Conservation (phyloP, 1,140 invertebrate species). For the Drosophila arizonae region DNA sequence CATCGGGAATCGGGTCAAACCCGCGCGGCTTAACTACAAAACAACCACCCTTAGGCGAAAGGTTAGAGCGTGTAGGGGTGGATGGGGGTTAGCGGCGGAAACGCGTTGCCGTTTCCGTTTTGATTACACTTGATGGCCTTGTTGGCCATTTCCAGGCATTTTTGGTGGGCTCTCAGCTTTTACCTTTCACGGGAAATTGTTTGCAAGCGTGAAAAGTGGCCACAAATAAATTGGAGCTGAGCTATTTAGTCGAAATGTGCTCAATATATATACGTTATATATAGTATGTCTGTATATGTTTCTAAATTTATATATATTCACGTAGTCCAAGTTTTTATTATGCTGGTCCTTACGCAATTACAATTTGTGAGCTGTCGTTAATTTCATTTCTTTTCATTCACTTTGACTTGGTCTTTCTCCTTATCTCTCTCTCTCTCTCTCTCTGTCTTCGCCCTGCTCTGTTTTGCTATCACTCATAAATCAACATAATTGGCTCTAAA, state of each 20-base stretch:
- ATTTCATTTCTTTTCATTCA: constrained; percentile 14
- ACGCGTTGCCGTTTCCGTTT: constrained; percentile 59
- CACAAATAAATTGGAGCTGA: constrained; percentile 44
- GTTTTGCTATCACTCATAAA: constrained; percentile 38
- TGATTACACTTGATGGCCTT: constrained; percentile 48
- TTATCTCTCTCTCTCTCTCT: too few relatives aligned
- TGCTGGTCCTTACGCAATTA: constrained; percentile 27
- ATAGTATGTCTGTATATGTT: not conserved
- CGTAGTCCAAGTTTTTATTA: constrained; percentile 27
- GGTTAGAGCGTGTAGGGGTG: not conserved
- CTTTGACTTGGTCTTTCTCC: not conserved
- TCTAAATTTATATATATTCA: not conserved
- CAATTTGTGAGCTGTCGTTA: constrained; percentile 26
- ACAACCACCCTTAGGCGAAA: not conserved
- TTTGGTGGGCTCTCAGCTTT: constrained; percentile 29
- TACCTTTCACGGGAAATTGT: constrained; percentile 27
- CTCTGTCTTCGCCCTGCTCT: not conserved
- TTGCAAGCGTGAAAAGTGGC: constrained; percentile 52
- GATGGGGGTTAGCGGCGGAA: constrained; percentile 43
- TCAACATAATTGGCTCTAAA: constrained; percentile 51
- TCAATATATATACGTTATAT: not conserved
- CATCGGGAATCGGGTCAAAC: constrained; percentile 60
- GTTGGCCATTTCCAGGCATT: constrained; percentile 20
- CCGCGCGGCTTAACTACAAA: constrained; percentile 35
- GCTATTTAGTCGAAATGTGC: not conserved